phyloP scores from a whole-genome alignment of 1,140 invertebrate genomes.

The Ceratosolen fusciceps region DNA sequence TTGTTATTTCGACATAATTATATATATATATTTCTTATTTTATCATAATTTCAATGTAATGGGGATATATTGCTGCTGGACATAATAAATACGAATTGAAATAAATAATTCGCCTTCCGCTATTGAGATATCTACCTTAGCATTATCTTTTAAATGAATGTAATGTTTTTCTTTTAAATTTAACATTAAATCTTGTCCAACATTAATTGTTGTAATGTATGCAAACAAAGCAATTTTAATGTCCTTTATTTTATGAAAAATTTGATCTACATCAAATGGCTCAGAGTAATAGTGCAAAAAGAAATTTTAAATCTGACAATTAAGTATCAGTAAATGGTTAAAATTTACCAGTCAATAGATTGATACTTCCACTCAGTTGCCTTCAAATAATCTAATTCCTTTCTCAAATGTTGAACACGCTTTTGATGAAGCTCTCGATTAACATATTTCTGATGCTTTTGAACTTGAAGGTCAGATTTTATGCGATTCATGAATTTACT shows the following conservation, averaged over 20 bases:
- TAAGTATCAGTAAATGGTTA: background rate
- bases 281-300: too few species aligned
- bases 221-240: background rate
- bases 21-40: background rate
- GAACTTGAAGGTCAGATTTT: conserved; percentile 65
- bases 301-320: too few species aligned
- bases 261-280: background rate
- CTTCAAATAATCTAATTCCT: conserved; percentile 78
- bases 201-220: background rate
- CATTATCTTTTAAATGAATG: too few species aligned
- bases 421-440: conserved; percentile 74
- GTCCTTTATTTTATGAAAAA: too few species aligned
- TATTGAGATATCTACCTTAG: too few species aligned
- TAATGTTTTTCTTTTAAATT: too few species aligned
- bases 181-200: background rate
- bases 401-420: conserved; percentile 76
- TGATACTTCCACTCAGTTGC: conserved; percentile 81
- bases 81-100: too few species aligned
- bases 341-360: conserved; percentile 64
- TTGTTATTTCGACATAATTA: background rate
- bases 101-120: too few species aligned
- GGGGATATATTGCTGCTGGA: background rate
- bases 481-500: conserved; percentile 66
- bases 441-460: conserved; percentile 62
- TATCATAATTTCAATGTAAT: background rate